A percentile compares a stretch with the other conserved stretches of the same genome.
These are phyloP conservation scores for Machaerirhynchus nigripectus DNA, from an alignment of 2,113 vertebrate genomes.

Conservation along the genomic window DNA sequence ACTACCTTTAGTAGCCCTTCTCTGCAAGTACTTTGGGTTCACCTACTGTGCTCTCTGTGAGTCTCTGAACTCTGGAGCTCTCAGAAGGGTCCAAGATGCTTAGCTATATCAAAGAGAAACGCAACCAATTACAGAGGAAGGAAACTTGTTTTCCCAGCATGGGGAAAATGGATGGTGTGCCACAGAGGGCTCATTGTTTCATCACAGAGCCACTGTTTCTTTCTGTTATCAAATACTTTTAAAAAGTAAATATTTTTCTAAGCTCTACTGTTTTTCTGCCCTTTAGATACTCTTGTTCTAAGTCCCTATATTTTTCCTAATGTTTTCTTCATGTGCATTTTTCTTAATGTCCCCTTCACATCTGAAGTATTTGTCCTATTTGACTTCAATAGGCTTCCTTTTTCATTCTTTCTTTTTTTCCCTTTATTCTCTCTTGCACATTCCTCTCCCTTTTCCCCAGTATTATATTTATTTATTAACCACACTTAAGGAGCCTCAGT, in stretches of 20 bases:
- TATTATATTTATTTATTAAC: not conserved
- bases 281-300: not conserved
- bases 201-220: not conserved
- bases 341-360: not conserved
- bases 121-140: not conserved
- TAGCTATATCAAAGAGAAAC: not conserved
- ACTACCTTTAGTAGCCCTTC: not conserved
- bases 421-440: not conserved
- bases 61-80: not conserved
- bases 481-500: not conserved
- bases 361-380: not conserved
- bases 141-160: not conserved
- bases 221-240: not conserved
- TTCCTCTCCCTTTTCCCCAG: not conserved
- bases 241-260: constrained; percentile 59
- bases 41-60: not conserved
- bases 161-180: not conserved
- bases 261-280: constrained; percentile 19
- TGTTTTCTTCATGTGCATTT: not conserved
- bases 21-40: not conserved
- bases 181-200: not conserved
- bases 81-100: not conserved
- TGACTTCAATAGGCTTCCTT: not conserved
- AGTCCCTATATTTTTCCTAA: not conserved
- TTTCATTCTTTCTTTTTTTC: not conserved